Base-by-base conservation (phyloP, 2,797 vertebrate species). In the Chromis chromis region DNA sequence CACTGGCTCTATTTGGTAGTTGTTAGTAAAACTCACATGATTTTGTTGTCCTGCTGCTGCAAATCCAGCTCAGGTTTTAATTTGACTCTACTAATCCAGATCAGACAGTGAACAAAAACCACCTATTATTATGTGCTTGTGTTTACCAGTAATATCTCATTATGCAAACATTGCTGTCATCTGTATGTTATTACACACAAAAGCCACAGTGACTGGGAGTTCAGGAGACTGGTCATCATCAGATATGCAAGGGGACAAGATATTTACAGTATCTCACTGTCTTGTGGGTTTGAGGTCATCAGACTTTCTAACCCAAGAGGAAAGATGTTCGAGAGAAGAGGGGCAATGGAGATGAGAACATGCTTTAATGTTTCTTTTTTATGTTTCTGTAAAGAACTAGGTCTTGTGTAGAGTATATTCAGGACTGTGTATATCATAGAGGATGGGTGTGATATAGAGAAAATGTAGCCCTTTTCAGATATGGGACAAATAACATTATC, bases 381-480 rank as follows among this genome's bases (percentile, higher is more conserved):
- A n/a, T n/a, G 68, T 78, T 61, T 74, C 58, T 82, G 56, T 78
- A 22, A 58, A n/a, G 60, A 82, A 81, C 49, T 69, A 28, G 14
- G 48, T 40, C 52, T 54, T 31, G 8, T 9, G 31, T 8, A 4
- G 27, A 69, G 75, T 48, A 63, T 50, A 67, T 73, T 68, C 59
- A 65, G 44, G 33, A 61, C 4, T 13, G 39, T 14, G 55, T 59
- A 2, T 8, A 33, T 24, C 28, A 42, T 8, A 48, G 58, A 70
- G 8, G 9, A 44, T 7, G 4, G 6, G 6, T 14, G 22, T 42
- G 27, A 54, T 6, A 12, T 4, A 36, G 25, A 65, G 21, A 50
- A 68, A 56, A 1, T 10, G 11, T 3, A 12, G 10, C 10, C 10
- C 9, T 36, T 31, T 2, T 31, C 31, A 31, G 31, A 31, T 8